Evolutionary conservation across 1,140 invertebrate species (phyloP).

Genomic region (Octopus bimaculoides): DNA sequence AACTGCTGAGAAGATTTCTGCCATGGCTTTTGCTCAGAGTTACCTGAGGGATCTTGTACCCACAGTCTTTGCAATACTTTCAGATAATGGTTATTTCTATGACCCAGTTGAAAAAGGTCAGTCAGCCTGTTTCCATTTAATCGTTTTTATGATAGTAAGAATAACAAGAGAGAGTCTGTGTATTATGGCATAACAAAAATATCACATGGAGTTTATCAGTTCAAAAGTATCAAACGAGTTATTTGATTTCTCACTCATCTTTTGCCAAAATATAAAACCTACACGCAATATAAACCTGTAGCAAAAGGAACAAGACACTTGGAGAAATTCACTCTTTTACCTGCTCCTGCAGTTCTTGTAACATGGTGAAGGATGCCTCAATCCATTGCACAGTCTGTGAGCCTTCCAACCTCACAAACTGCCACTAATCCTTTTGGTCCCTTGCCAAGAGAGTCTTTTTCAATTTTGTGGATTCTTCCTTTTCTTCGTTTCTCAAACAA

Average conservation of each 20-base stretch:
- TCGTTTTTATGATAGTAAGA: neutral
- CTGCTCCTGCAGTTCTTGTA: too few species aligned
- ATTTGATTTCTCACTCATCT: neutral
- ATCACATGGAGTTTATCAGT: neutral
- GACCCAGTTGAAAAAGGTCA: conserved; percentile 71
- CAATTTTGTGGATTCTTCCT: too few species aligned
- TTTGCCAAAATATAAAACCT: neutral
- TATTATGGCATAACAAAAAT: neutral
- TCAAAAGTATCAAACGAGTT: neutral
- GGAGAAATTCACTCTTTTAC: too few species aligned
- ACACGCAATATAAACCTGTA: neutral
- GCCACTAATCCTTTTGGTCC: too few species aligned
- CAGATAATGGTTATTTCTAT: conserved; percentile 72
- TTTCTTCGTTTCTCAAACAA: too few species aligned
- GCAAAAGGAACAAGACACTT: neutral
- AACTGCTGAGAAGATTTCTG: conserved; percentile 76
- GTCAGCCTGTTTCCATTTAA: neutral
- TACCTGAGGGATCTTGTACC: conserved; percentile 83
- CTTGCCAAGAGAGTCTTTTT: too few species aligned
- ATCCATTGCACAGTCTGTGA: too few species aligned
- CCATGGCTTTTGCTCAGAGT: conserved; percentile 75
- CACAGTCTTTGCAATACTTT: conserved; percentile 74
- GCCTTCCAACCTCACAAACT: too few species aligned
- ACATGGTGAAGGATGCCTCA: too few species aligned
- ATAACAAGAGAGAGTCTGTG: neutral